Conservation (phyloP, 1,140 invertebrate species). For the Zaprionus inermis region DNA sequence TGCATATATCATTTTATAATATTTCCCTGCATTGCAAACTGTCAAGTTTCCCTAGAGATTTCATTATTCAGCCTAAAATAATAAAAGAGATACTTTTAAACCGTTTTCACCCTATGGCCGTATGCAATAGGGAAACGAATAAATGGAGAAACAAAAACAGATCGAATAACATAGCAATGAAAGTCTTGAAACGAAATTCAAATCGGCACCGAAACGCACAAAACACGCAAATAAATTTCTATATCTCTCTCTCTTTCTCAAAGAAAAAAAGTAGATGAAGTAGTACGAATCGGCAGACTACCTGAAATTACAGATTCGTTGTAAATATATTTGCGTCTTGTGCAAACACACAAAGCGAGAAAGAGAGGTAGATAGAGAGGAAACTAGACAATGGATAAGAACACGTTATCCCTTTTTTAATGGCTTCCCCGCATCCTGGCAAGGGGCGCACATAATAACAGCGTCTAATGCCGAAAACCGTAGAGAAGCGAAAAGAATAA, state of each 20-base stretch:
- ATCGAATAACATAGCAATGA: conserved; percentile 41
- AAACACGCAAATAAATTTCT: conserved; percentile 39
- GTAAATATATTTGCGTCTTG: conserved; percentile 70
- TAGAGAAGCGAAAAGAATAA: conserved; percentile 3
- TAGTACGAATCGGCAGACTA: conserved; percentile 44
- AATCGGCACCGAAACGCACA: conserved; percentile 26
- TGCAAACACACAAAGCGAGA: conserved; percentile 52
- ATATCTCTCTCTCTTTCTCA: conserved; percentile 20
- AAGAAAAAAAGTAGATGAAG: background rate
- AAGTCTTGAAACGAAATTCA: conserved; percentile 21
- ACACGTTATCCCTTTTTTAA: conserved; percentile 78
- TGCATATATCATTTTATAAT: background rate
- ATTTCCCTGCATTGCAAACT: background rate
- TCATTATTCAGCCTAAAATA: background rate
- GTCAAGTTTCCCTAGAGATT: background rate
- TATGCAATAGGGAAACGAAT: conserved; percentile 7
- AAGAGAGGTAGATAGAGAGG: background rate
- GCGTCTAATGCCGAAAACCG: conserved; percentile 36
- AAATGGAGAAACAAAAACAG: conserved; percentile 15
- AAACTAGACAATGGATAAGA: conserved; percentile 43
- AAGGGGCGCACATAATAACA: conserved; percentile 55
- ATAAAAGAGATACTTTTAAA: conserved; percentile 22
- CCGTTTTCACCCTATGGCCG: conserved; percentile 2
- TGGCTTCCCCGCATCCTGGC: conserved; percentile 61
- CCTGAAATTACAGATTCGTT: conserved; percentile 51